Conservation (phyloP, 1,140 invertebrate genomes). For the Ectropis grisescens region DNA sequence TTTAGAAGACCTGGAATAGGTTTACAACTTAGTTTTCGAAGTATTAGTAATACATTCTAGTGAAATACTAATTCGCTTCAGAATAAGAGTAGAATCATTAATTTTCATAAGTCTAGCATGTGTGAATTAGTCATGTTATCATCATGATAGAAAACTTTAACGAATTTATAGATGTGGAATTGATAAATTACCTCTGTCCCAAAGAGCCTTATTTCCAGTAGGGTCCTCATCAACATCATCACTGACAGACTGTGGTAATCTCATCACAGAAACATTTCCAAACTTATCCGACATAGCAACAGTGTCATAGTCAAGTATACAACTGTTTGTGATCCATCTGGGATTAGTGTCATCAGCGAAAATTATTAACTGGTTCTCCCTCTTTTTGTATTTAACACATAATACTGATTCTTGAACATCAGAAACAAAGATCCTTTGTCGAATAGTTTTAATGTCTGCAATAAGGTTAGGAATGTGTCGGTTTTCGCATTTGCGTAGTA, state of each 20-base stretch:
- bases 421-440: slow-evolving; percentile 93
- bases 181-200: slow-evolving; percentile 87
- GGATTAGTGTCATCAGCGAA: slow-evolving; percentile 99
- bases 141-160: slow-evolving; percentile 22
- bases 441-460: slow-evolving; percentile 92
- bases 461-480: slow-evolving; percentile 98
- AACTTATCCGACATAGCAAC: slow-evolving; percentile 98
- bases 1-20: slow-evolving; percentile 81
- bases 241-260: slow-evolving; percentile 89
- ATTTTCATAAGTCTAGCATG: slow-evolving; percentile 69
- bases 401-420: slow-evolving; percentile 99
- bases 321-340: slow-evolving; percentile 93
- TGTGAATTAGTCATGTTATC: slow-evolving; percentile 44
- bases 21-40: background rate
- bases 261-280: slow-evolving; percentile 95
- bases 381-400: slow-evolving; percentile 94
- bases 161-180: background rate
- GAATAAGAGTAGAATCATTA: slow-evolving; percentile 43
- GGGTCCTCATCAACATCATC: slow-evolving; percentile 99
- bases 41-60: no score
- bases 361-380: slow-evolving; percentile 97
- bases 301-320: slow-evolving; percentile 97
- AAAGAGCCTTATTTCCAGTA: slow-evolving; percentile 97
- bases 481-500: slow-evolving; percentile 98
- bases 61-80: no score